These are phyloP conservation scores for Drosophila pectinifera DNA, from an alignment of 1,140 invertebrate species.

Conservation along the genomic window DNA sequence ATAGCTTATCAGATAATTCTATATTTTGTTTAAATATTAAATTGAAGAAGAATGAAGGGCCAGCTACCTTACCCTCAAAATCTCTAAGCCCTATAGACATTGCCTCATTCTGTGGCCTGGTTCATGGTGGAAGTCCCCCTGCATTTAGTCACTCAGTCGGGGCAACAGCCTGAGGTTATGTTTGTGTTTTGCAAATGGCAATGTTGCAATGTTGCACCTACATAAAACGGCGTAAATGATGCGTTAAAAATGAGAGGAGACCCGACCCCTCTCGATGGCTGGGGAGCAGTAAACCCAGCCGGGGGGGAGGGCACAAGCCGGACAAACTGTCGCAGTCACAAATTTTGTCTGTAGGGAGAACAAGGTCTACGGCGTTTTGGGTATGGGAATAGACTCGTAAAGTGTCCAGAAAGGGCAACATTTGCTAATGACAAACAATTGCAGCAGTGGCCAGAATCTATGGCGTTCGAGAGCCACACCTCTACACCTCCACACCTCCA, in stretches of 20 bases:
- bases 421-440: conserved; percentile 81
- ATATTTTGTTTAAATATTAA: not conserved
- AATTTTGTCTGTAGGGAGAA: conserved; percentile 64
- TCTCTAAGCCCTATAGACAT: not conserved
- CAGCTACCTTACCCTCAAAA: not conserved
- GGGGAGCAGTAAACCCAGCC: not conserved
- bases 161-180: conserved; percentile 62
- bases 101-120: conserved; percentile 53
- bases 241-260: conserved; percentile 63
- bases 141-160: conserved; percentile 48
- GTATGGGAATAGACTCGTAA: conserved; percentile 55
- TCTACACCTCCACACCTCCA: conserved; percentile 8
- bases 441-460: conserved; percentile 36
- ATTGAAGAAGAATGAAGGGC: not conserved
- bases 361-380: conserved; percentile 30
- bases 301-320: conserved; percentile 1
- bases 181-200: conserved; percentile 33
- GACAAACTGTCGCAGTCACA: conserved; percentile 79
- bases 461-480: conserved; percentile 51
- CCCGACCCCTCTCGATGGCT: not conserved
- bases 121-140: conserved; percentile 14
- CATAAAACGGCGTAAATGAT: conserved; percentile 75
- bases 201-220: conserved; percentile 70
- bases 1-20: not conserved
- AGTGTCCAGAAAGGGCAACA: conserved; percentile 70